phyloP scores from a whole-genome alignment of 1,140 invertebrate genomes.

The Drosophila tristis region DNA sequence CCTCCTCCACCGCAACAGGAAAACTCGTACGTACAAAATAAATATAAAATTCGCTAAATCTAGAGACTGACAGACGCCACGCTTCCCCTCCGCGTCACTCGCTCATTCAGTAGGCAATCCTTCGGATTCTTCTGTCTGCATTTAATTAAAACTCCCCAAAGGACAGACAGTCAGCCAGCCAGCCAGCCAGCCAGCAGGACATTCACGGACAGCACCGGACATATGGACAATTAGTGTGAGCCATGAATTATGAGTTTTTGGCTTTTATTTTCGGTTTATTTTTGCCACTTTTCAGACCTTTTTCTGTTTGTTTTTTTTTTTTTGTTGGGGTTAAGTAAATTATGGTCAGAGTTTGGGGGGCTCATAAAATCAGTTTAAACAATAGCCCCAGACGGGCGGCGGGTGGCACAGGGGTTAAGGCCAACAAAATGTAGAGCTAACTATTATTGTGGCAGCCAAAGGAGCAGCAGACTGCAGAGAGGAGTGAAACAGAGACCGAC shows the following conservation, averaged over 20 bases:
- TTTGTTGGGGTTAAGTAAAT: conserved; percentile 44
- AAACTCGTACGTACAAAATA: too few species aligned
- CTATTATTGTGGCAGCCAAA: conserved; percentile 46
- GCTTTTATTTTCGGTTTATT: conserved; percentile 10
- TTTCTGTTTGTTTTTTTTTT: conserved; percentile 9
- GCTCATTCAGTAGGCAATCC: too few species aligned
- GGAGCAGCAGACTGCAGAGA: conserved; percentile 20
- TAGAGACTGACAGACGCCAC: conserved; percentile 9
- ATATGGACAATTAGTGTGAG: conserved; percentile 51
- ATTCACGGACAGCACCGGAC: conserved; percentile 23
- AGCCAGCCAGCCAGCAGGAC: background rate
- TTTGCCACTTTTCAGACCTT: background rate
- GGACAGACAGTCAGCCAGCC: conserved; percentile 29
- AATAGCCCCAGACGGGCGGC: conserved; percentile 5
- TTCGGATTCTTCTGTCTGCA: conserved; percentile 11
- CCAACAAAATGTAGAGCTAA: conserved; percentile 56
- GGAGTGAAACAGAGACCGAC: background rate
- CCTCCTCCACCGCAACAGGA: too few species aligned
- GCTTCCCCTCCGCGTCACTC: too few species aligned
- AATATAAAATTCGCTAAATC: conserved; percentile 16
- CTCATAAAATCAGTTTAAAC: conserved; percentile 55
- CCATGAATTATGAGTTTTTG: conserved; percentile 45
- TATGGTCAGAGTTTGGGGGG: conserved; percentile 40
- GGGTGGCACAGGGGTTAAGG: background rate
- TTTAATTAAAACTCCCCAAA: conserved; percentile 40